Evolutionary conservation across 2,888 invertebrate species (phyloP), one percentile per base, ranked within the genome.

Genomic region (Nomada hirtipes): DNA sequence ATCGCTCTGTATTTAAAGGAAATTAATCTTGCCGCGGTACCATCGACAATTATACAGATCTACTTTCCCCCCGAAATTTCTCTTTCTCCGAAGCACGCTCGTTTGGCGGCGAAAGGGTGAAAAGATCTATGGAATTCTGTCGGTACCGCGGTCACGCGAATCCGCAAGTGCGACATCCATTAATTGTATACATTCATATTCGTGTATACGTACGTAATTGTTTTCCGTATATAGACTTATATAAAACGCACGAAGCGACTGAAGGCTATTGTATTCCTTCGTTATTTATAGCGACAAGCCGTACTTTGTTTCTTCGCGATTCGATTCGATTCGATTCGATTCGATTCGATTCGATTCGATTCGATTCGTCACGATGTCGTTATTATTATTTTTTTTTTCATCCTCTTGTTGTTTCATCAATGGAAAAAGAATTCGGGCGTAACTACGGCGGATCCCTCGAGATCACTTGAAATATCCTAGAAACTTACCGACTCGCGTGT

Each of bases 211-310:
- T 83, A 72, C 77, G 82, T 82, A 80, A 86, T 82, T 82, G 72
- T 78, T 83, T 85, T 83, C 71, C 69, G 75, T 87, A 84, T 87
- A 87, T 87, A 87, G 84, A 87, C 82, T 88, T 88, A 90, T 90
- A 87, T 89, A 89, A 87, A 89, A 88, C 86, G 89, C 89, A 88
- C 83, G 83, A 89, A 89, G 89, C 89, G 84, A 65, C 79, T 81
- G 85, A 88, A 88, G 89, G 85, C 85, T 88, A 86, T 78, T 69
- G 64, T 52, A 76, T 77, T 79, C 74, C 59, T 67, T 64, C 70
- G 72, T 84, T 79, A 80, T 82, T 83, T 84, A 82, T 86, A 87
- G 88, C 81, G 75, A 81, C 75, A 86, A 86, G 85, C 84, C 75
- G 75, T 80, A 59, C 76, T 75, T 69, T 63, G 60, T 76, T 71